Conservation (phyloP, 2,113 vertebrate species). For the Entomyzon cyanotis region DNA sequence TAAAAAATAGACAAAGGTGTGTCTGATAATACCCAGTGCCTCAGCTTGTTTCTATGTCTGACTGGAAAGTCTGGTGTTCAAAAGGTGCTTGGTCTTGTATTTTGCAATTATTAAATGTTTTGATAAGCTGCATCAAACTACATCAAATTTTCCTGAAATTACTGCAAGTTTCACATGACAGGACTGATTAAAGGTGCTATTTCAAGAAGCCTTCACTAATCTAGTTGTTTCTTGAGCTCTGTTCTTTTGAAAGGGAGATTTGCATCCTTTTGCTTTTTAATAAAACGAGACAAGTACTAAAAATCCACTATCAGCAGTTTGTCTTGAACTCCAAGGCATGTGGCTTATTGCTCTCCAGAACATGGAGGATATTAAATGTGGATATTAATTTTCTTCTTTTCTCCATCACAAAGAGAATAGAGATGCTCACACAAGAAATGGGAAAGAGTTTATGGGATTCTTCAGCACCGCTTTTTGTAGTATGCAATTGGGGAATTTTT, state of each 20-base stretch:
- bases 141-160: not conserved
- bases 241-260: slow-evolving; percentile 2
- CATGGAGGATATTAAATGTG: slow-evolving; percentile 19
- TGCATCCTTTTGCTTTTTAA: slow-evolving; percentile 21
- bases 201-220: not conserved
- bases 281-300: not conserved
- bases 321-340: not conserved
- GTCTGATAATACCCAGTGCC: not conserved
- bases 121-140: not conserved
- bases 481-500: not conserved
- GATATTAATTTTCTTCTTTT: slow-evolving; percentile 15
- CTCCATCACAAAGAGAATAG: not conserved
- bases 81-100: not conserved
- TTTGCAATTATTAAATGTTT: not conserved
- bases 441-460: not conserved
- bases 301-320: slow-evolving; percentile 39
- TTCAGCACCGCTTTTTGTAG: not conserved
- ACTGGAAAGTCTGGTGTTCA: not conserved
- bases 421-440: not conserved
- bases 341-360: slow-evolving; percentile 2
- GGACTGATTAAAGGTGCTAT: not conserved
- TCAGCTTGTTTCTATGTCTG: not conserved
- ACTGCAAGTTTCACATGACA: not conserved
- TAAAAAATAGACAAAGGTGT: not conserved
- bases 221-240: not conserved